Evolutionary conservation across 2,113 vertebrate species (phyloP).

Genomic region (Lonchura striata): DNA sequence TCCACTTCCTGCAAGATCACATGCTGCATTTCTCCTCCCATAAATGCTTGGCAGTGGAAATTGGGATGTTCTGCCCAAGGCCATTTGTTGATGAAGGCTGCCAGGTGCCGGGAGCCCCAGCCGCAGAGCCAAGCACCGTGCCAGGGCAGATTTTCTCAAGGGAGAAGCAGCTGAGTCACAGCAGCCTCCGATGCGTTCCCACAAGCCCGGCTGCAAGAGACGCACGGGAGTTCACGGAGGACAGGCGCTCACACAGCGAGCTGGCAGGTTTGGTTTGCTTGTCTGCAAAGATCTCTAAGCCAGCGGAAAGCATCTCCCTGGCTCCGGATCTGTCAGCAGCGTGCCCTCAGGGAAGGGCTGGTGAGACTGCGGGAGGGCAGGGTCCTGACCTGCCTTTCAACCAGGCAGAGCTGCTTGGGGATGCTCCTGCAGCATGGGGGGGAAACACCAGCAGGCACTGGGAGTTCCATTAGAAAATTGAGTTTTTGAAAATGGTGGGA

Average conservation of each 20-base stretch:
- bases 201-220: conserved; percentile 11
- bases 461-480: background rate
- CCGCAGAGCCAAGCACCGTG: background rate
- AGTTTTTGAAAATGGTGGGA: rapidly evolving
- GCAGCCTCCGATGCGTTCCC: conserved; percentile 12
- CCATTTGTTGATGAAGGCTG: conserved; percentile 16
- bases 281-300: background rate
- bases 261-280: background rate
- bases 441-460: background rate
- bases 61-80: conserved; percentile 9
- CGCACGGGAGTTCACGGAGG: background rate
- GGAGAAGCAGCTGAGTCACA: conserved; percentile 55
- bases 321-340: background rate
- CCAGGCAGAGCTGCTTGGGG: background rate
- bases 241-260: background rate
- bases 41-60: background rate
- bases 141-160: conserved; percentile 45
- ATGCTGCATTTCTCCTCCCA: background rate
- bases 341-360: background rate
- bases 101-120: conserved; percentile 12
- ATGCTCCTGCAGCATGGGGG: background rate
- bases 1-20: background rate
- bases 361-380: background rate
- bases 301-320: background rate
- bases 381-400: conserved; percentile 29